Evolutionary conservation across 2,113 vertebrate species (phyloP).

Genomic region (Sakesphorus luctuosus): DNA sequence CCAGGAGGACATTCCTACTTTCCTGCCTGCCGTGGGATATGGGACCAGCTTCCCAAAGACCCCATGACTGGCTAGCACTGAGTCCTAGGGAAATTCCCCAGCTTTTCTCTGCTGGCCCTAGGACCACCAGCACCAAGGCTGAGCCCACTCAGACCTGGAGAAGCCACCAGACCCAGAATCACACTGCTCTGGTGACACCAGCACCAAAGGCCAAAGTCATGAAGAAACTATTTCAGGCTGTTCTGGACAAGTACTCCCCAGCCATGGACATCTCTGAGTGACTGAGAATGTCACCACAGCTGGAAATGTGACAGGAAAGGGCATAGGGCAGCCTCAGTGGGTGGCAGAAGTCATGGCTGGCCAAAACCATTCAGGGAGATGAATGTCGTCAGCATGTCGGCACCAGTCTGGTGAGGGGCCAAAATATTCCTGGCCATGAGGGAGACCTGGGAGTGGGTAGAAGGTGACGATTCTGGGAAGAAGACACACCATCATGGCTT

Average conservation of each 20-base stretch:
- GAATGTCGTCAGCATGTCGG: background rate
- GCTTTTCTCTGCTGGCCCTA: background rate
- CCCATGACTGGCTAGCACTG: accelerated
- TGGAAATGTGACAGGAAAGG: background rate
- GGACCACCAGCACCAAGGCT: background rate
- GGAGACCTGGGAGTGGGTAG: background rate
- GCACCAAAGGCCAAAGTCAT: background rate
- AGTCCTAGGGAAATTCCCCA: background rate
- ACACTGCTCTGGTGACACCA: accelerated
- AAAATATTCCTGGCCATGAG: background rate
- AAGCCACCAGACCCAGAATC: background rate
- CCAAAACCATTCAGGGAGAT: background rate
- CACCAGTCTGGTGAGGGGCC: background rate
- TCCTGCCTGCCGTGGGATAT: background rate
- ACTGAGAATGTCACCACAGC: background rate
- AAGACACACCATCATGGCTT: background rate
- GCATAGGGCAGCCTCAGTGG: background rate
- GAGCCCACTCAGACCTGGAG: background rate
- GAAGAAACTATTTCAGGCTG: background rate
- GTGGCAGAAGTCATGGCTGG: background rate
- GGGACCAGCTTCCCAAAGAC: background rate
- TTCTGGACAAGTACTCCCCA: background rate
- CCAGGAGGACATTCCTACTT: background rate
- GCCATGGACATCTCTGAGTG: background rate
- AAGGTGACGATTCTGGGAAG: background rate